These are phyloP conservation scores for Nymphicus hollandicus DNA, from an alignment of 2,113 vertebrate genomes.

Conservation along the genomic window DNA sequence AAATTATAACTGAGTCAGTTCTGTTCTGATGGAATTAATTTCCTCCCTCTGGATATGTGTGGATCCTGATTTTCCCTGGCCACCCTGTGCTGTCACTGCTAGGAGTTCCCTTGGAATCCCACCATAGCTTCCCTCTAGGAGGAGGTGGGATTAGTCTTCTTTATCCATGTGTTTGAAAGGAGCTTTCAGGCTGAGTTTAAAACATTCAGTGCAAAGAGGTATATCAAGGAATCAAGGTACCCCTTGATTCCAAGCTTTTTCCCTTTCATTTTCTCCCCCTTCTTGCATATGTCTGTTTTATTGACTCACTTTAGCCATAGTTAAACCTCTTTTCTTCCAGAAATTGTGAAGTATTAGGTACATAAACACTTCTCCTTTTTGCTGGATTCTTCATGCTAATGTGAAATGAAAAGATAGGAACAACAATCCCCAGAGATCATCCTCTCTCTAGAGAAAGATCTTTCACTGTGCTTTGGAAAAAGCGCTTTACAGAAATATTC, in stretches of 20 bases:
- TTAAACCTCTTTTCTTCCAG: neutral
- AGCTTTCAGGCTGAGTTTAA: neutral
- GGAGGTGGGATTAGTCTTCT: neutral
- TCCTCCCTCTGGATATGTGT: neutral
- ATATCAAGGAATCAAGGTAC: neutral
- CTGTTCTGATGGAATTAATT: neutral
- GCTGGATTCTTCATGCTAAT: neutral
- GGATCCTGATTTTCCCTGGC: neutral
- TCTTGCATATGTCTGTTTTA: neutral
- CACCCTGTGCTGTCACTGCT: neutral
- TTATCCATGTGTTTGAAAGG: neutral
- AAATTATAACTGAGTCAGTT: neutral
- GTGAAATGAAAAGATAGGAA: neutral
- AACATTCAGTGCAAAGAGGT: rapidly evolving
- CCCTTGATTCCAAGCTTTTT: neutral
- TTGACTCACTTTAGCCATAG: neutral
- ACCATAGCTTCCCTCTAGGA: neutral
- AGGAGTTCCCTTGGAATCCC: neutral
- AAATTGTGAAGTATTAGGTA: neutral
- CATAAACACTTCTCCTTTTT: neutral
- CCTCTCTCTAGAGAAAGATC: neutral
- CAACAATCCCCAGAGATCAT: neutral
- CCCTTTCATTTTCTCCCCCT: neutral
- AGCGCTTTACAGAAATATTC: slow-evolving; percentile 16
- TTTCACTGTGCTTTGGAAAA: neutral